These are phyloP conservation scores for Polylopha cassiicola DNA, from an alignment of 2,888 invertebrate genomes.

Conservation along the genomic window DNA sequence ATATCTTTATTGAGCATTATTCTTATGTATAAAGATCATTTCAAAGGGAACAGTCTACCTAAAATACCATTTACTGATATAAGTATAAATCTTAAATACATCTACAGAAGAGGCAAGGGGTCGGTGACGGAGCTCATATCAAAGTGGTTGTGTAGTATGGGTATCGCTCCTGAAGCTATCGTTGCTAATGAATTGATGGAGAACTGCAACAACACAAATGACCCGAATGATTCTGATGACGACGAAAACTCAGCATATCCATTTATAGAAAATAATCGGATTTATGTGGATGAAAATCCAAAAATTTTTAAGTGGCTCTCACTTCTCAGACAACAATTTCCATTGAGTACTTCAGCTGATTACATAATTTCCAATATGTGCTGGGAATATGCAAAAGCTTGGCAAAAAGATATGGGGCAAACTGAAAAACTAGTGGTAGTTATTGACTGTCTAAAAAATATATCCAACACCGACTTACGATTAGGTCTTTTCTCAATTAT, in stretches of 20 bases:
- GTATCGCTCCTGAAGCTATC: conserved; percentile 81
- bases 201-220: conserved; percentile 33
- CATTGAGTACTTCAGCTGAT: conserved; percentile 88
- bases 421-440: conserved; percentile 83
- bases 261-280: conserved; percentile 54
- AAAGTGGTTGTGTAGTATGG: conserved; percentile 88
- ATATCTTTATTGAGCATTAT: conserved; percentile 87
- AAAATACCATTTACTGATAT: conserved; percentile 74
- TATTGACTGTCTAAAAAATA: conserved; percentile 80
- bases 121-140: conserved; percentile 93
- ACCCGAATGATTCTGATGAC: conserved; percentile 32
- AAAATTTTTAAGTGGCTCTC: conserved; percentile 79
- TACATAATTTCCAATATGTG: conserved; percentile 90
- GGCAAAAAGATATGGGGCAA: conserved; percentile 87
- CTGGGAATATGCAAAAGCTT: conserved; percentile 93
- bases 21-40: conserved; percentile 70
- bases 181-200: conserved; percentile 72
- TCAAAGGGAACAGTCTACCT: conserved; percentile 62
- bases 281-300: conserved; percentile 56
- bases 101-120: conserved; percentile 82
- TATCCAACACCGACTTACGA: conserved; percentile 81
- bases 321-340: conserved; percentile 86
- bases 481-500: conserved; percentile 90
- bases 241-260: conserved; percentile 47
- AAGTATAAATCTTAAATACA: conserved; percentile 81